Percentiles rank a stretch among this genome's conserved stretches.
Evolutionary conservation across 2,888 invertebrate genomes (phyloP).

Genomic region (Andricus curvator): DNA sequence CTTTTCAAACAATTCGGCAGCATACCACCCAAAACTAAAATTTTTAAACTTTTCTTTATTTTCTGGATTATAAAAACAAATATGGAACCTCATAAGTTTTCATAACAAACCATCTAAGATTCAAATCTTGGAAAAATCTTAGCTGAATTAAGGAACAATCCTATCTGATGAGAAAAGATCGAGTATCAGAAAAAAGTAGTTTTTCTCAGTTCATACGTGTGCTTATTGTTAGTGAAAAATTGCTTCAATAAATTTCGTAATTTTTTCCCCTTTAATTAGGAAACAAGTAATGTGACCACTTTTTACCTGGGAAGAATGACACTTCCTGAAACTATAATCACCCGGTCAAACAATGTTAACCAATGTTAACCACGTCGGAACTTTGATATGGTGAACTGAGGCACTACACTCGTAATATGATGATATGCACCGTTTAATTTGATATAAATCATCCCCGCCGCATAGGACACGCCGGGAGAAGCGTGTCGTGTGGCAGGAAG

Average conservation of each 20-base stretch:
- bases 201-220: too few relatives aligned
- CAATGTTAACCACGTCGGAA: not conserved
- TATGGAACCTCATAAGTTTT: too few relatives aligned
- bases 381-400: constrained; percentile 18
- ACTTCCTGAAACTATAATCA: not conserved
- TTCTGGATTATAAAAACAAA: too few relatives aligned
- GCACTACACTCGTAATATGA: constrained; percentile 10
- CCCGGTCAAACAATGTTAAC: not conserved
- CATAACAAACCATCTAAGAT: not conserved
- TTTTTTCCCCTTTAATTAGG: not conserved
- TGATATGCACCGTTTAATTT: constrained; percentile 20
- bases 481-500: constrained; percentile 2
- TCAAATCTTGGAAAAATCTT: not conserved
- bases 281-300: not conserved
- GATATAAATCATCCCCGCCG: constrained; percentile 10
- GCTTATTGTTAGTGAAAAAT: not conserved
- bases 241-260: not conserved
- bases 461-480: not conserved
- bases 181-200: not conserved
- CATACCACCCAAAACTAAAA: too few relatives aligned
- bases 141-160: not conserved
- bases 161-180: not conserved
- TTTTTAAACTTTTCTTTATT: too few relatives aligned
- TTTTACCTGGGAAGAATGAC: constrained; percentile 1
- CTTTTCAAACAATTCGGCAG: too few relatives aligned